Evolutionary conservation across 2,888 invertebrate species (phyloP).

Genomic region (Poecilobothrus nobilitatus): DNA sequence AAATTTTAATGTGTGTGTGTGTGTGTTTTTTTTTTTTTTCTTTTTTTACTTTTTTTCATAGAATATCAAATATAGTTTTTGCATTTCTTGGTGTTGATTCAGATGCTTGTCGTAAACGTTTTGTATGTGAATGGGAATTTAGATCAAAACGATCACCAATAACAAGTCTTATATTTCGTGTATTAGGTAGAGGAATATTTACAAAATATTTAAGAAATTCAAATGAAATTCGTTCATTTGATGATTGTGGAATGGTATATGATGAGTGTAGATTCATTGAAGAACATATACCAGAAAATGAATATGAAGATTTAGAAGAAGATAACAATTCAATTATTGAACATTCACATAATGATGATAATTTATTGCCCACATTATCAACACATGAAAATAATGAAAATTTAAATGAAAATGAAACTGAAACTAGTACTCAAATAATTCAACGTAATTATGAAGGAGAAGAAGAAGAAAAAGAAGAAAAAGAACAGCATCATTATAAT

Average conservation of each 20-base stretch:
- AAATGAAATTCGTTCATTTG: constrained; percentile 33
- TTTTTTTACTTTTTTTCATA: constrained; percentile 18
- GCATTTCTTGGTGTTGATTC: constrained; percentile 39
- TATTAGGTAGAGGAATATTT: constrained; percentile 40
- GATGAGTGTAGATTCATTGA: constrained; percentile 38
- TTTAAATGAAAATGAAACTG: constrained; percentile 23
- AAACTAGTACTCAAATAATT: constrained; percentile 29
- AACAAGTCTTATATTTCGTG: constrained; percentile 39
- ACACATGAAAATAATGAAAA: constrained; percentile 16
- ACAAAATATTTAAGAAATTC: constrained; percentile 34
- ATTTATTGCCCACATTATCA: not conserved
- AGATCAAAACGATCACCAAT: constrained; percentile 40
- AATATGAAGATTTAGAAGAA: constrained; percentile 43
- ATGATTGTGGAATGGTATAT: constrained; percentile 37
- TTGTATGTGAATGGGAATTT: constrained; percentile 48
- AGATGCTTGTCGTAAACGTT: constrained; percentile 44
- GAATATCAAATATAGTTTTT: constrained; percentile 41
- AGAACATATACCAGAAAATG: constrained; percentile 32
- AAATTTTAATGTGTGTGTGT: too few species aligned
- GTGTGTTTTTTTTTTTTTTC: not conserved
- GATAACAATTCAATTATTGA: constrained; percentile 39
- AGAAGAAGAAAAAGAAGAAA: constrained; percentile 15
- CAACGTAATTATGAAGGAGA: constrained; percentile 26
- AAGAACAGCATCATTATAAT: constrained; percentile 12
- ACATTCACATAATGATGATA: constrained; percentile 12